These are phyloP conservation scores for Anhinga rufa DNA, from an alignment of 2,113 vertebrate species.

Conservation along the genomic window DNA sequence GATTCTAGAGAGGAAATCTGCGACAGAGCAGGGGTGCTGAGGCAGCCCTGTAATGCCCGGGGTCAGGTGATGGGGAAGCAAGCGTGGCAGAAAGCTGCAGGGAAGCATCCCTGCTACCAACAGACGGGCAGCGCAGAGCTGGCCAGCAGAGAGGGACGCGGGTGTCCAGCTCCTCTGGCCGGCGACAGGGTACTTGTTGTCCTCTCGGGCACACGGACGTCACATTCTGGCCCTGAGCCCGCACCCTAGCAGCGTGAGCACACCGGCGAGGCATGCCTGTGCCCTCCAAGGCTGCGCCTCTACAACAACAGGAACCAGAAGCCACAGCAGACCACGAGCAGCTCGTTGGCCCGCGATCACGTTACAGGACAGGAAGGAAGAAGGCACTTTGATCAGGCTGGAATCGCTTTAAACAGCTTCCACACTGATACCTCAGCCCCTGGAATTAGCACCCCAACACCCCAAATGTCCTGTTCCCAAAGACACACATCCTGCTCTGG, in stretches of 20 bases:
- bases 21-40: neutral
- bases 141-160: neutral
- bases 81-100: neutral
- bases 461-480: constrained; percentile 36
- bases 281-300: constrained; percentile 26
- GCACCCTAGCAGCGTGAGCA: neutral
- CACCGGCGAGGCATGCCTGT: neutral
- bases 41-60: neutral
- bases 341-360: neutral
- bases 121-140: rapidly evolving
- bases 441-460: constrained; percentile 58
- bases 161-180: neutral
- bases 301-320: constrained; percentile 67
- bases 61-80: neutral
- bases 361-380: constrained; percentile 76
- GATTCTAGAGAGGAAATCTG: neutral
- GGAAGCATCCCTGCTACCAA: neutral
- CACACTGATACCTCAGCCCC: constrained; percentile 22
- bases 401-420: constrained; percentile 40
- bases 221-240: neutral
- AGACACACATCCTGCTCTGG: constrained; percentile 45
- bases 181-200: neutral
- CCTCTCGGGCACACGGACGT: neutral
- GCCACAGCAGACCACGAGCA: constrained; percentile 55
- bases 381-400: constrained; percentile 52